These are phyloP conservation scores for Urosaurus nigricauda DNA, from an alignment of 2,797 vertebrate genomes.

Conservation along the genomic window DNA sequence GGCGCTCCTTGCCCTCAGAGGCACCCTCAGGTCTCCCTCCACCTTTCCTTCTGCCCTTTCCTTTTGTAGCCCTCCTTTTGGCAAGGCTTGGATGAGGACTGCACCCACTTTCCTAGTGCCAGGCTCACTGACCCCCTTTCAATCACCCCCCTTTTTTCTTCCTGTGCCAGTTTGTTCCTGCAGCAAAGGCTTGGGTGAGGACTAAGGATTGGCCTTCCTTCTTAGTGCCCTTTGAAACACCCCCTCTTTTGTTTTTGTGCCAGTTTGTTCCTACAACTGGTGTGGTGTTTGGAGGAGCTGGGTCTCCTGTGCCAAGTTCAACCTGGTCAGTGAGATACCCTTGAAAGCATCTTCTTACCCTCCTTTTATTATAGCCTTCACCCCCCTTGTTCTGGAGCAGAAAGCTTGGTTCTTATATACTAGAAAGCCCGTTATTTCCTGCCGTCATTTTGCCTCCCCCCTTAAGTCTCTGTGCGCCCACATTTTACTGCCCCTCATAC, in stretches of 20 bases:
- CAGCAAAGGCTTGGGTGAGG: no score
- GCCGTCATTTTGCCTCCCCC: not conserved
- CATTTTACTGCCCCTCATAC: not conserved
- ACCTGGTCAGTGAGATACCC: not conserved
- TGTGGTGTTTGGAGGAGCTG: not conserved
- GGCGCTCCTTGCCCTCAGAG: no score
- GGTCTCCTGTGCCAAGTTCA: not conserved
- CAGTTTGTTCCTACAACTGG: not conserved
- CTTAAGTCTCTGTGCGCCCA: not conserved
- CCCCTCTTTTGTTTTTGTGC: not conserved
- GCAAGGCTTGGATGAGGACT: not conserved
- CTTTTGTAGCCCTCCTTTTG: not conserved
- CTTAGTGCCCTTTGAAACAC: no score
- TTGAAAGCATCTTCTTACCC: no score
- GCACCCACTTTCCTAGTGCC: not conserved
- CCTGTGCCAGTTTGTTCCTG: no score
- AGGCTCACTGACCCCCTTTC: no score
- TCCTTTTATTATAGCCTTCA: not conserved
- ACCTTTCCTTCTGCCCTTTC: no score
- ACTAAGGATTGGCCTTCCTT: no score
- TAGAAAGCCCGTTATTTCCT: not conserved
- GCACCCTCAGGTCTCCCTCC: no score
- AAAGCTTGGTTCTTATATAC: not conserved
- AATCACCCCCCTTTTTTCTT: no score
- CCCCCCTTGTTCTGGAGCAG: not conserved